A percentile compares a stretch with the other conserved stretches of the same genome.
These are phyloP conservation scores for Catagonus wagneri DNA, from an alignment of 2,113 vertebrate species.

Conservation along the genomic window DNA sequence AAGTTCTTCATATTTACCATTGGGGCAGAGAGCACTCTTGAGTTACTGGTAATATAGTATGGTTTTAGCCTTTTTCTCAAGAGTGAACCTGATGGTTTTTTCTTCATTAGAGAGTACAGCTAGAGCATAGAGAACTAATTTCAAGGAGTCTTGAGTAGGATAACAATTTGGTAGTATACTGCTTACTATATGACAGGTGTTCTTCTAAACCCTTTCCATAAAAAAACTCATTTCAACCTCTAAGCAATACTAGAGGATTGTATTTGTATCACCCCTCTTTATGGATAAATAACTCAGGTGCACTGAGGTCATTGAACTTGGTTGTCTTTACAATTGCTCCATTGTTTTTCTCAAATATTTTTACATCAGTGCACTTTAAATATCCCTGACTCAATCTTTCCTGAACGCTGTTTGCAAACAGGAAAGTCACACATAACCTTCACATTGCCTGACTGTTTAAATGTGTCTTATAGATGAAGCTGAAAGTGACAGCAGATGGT, in stretches of 20 bases:
- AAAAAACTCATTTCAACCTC: neutral
- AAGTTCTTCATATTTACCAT: neutral
- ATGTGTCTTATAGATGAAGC: conserved; percentile 64
- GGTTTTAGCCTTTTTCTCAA: neutral
- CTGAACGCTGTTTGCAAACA: conserved; percentile 56
- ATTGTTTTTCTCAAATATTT: neutral
- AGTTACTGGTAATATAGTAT: neutral
- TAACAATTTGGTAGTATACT: neutral
- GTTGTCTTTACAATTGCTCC: neutral
- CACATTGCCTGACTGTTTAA: conserved; percentile 41
- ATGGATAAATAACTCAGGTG: neutral
- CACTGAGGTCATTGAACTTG: neutral
- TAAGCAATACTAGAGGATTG: neutral
- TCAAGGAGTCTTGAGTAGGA: neutral
- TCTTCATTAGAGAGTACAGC: neutral
- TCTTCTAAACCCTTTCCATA: neutral
- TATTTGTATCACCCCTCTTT: neutral
- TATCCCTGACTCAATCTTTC: neutral
- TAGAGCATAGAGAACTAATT: neutral
- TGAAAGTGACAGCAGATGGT: conserved; percentile 72
- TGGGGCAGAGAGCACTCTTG: neutral
- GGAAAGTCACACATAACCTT: conserved; percentile 65
- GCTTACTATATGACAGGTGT: neutral
- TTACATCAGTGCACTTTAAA: neutral
- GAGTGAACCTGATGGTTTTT: neutral